Percentiles rank a stretch among this genome's conserved stretches.
Evolutionary conservation across 2,797 vertebrate genomes (phyloP).

Genomic region (Myioborus miniatus): DNA sequence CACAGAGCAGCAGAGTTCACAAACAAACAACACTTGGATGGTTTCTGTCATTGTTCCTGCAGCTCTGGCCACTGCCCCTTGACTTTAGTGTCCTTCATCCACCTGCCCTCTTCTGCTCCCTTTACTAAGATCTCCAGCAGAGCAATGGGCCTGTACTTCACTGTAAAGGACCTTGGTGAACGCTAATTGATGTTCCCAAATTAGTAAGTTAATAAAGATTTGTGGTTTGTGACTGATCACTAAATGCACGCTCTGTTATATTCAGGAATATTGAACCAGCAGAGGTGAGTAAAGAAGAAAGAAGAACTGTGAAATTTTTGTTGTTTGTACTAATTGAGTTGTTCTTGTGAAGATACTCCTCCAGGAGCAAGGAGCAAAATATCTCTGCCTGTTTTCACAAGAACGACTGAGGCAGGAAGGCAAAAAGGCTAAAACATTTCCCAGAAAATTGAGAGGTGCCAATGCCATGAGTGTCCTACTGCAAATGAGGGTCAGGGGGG

Average conservation of each 20-base stretch:
- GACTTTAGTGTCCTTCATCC: not conserved
- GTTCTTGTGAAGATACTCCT: not conserved
- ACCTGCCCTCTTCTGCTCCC: not conserved
- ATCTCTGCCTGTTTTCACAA: not conserved
- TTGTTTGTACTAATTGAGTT: not conserved
- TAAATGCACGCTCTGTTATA: not conserved
- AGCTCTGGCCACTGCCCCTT: not conserved
- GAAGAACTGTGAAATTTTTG: not conserved
- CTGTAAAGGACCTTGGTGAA: not conserved
- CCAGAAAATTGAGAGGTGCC: not conserved
- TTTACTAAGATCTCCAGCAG: not conserved
- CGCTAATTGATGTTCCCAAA: not conserved
- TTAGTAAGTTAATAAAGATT: not conserved
- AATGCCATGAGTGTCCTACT: rapidly evolving
- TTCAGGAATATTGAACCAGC: not conserved
- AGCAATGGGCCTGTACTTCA: not conserved
- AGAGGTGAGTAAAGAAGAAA: not conserved
- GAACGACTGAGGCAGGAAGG: not conserved
- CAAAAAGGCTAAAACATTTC: not conserved
- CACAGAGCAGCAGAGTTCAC: not conserved
- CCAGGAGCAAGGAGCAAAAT: not conserved
- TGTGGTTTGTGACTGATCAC: not conserved
- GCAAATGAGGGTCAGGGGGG: not conserved
- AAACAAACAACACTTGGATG: not conserved
- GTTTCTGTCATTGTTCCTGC: not conserved